phyloP scores from a whole-genome alignment of 2,797 vertebrate species.

The Lagodon rhomboides region DNA sequence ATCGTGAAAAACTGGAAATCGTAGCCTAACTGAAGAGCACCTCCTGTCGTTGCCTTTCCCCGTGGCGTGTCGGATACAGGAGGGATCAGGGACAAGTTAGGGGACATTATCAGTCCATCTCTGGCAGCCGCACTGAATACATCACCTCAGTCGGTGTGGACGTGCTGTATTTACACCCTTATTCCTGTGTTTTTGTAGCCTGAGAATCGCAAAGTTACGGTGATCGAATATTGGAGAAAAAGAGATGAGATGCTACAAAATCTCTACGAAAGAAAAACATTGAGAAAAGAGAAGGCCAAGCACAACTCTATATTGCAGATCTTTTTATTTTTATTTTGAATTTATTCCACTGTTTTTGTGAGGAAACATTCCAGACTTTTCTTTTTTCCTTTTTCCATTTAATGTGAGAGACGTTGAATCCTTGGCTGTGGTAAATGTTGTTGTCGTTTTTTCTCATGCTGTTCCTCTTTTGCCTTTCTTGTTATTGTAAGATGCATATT shows the following conservation, averaged over 20 bases:
- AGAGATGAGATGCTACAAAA: constrained; percentile 40
- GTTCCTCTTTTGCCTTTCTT: constrained; percentile 72
- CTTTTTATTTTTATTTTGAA: constrained; percentile 51
- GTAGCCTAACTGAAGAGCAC: constrained; percentile 72
- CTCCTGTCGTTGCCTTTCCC: constrained; percentile 60
- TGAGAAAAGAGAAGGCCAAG: constrained; percentile 69
- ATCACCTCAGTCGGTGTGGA: constrained; percentile 54
- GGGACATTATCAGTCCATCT: constrained; percentile 64
- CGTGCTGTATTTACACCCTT: constrained; percentile 21
- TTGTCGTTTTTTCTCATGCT: constrained; percentile 54
- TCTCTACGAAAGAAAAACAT: constrained; percentile 48
- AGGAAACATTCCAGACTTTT: constrained; percentile 72
- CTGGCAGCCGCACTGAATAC: constrained; percentile 57
- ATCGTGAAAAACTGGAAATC: constrained; percentile 83
- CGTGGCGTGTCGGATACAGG: constrained; percentile 50
- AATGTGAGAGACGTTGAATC: constrained; percentile 66
- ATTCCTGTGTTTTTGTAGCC: constrained; percentile 59
- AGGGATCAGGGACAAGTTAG: constrained; percentile 78
- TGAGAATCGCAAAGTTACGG: constrained; percentile 37
- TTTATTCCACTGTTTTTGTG: constrained; percentile 65
- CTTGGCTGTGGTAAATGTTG: constrained; percentile 74
- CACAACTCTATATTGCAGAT: constrained; percentile 75
- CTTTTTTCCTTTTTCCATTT: constrained; percentile 47
- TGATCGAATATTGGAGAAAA: constrained; percentile 28
- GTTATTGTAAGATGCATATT: constrained; percentile 74